Evolutionary conservation across 2,797 vertebrate genomes (phyloP).

Genomic region (Ctenochaetus hawaiiensis): DNA sequence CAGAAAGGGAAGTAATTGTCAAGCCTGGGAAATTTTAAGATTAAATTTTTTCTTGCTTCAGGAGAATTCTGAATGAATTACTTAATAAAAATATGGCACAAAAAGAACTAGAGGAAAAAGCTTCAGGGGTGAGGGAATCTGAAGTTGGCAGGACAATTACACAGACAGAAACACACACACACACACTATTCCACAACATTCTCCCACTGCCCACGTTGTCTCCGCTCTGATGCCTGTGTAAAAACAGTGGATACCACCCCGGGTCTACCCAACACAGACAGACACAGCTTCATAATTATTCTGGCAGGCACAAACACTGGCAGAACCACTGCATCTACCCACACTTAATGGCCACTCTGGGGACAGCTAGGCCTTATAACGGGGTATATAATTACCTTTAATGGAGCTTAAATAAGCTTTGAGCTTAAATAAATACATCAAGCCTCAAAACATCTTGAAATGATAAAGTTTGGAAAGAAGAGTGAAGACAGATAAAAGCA

Average conservation of each 20-base stretch:
- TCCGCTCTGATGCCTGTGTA: constrained; percentile 50
- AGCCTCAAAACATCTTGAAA: constrained; percentile 81
- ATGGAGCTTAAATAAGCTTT: constrained; percentile 83
- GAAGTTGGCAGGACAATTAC: constrained; percentile 7
- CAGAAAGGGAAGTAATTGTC: background rate
- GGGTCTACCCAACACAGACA: constrained; percentile 54
- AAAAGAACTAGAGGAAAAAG: background rate
- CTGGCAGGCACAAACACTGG: constrained; percentile 62
- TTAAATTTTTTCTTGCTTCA: background rate
- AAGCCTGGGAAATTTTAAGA: background rate
- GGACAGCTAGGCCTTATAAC: constrained; percentile 76
- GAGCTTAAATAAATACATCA: constrained; percentile 83
- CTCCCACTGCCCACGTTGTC: constrained; percentile 30
- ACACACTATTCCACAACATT: constrained; percentile 33
- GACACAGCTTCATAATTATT: constrained; percentile 65
- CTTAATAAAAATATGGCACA: background rate
- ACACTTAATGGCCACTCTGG: constrained; percentile 76
- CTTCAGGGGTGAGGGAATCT: background rate
- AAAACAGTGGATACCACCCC: constrained; percentile 53
- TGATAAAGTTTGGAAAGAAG: constrained; percentile 68
- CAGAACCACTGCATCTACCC: constrained; percentile 62
- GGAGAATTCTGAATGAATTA: background rate
- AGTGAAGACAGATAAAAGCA: constrained; percentile 40
- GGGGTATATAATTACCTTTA: constrained; percentile 82
- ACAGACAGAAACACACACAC: constrained; percentile 7